Conservation (phyloP, 2,888 invertebrate species). For the Acanthococcus lagerstroemiae region DNA sequence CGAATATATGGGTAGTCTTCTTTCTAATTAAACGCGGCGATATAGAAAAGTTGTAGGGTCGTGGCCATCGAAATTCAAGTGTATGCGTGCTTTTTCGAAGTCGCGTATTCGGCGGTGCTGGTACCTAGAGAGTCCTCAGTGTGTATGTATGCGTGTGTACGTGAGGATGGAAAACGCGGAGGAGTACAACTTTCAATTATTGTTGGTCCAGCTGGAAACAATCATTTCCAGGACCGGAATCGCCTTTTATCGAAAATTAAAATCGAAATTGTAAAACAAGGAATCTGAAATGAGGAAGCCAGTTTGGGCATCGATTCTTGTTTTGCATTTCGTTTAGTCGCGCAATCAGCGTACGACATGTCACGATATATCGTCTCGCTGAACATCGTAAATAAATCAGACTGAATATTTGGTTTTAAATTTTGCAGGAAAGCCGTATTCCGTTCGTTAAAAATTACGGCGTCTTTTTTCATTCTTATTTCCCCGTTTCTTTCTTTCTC, state of each 20-base stretch:
- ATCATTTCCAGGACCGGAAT: not conserved
- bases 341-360: conserved; percentile 30
- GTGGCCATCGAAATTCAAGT: too few relatives aligned
- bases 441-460: conserved; percentile 25
- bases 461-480: not conserved
- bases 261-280: conserved; percentile 27
- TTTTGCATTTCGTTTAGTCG: conserved; percentile 28
- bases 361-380: conserved; percentile 29
- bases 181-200: not conserved
- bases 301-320: conserved; percentile 23
- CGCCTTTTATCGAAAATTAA: conserved; percentile 27
- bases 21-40: not conserved
- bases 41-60: too few relatives aligned
- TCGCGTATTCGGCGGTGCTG: too few relatives aligned
- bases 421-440: conserved; percentile 22
- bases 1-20: too few relatives aligned
- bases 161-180: not conserved
- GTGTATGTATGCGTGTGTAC: not conserved
- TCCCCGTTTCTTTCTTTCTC: not conserved
- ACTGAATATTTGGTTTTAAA: conserved; percentile 28
- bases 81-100: too few relatives aligned
- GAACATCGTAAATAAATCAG: conserved; percentile 27
- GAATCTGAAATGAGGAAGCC: conserved; percentile 26
- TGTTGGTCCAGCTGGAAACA: too few relatives aligned
- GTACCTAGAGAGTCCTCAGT: too few relatives aligned